A percentile compares a stretch with the other conserved stretches of the same genome.
Conservation (phyloP, 2,797 vertebrate species). For the Poeciliopsis paucimaculata region DNA sequence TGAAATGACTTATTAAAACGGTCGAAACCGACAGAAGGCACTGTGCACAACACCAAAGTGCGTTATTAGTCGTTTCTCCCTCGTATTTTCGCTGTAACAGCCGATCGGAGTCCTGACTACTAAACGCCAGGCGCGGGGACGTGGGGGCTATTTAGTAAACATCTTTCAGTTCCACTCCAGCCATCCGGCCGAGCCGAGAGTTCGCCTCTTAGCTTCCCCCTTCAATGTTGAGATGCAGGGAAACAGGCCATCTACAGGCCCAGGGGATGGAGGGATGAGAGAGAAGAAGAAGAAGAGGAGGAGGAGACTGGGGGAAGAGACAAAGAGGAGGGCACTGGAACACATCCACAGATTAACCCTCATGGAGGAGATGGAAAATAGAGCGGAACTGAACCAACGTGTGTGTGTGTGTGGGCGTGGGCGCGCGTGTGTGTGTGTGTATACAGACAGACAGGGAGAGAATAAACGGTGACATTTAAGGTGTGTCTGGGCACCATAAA, state of each 20-base stretch:
- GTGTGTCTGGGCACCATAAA: conserved; percentile 40
- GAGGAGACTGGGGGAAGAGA: conserved; percentile 20
- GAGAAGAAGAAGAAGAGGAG: conserved; percentile 45
- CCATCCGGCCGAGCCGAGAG: conserved; percentile 49
- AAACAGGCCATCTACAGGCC: conserved; percentile 66
- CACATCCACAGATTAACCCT: conserved; percentile 80
- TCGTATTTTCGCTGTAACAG: conserved; percentile 52
- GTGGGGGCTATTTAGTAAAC: conserved; percentile 77
- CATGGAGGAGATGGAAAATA: conserved; percentile 77
- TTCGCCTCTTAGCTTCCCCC: conserved; percentile 60
- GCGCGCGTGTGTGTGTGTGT: conserved; percentile 25
- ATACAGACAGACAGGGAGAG: conserved; percentile 21
- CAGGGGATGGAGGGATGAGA: conserved; percentile 72
- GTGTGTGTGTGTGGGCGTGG: conserved; percentile 16
- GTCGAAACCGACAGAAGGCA: conserved; percentile 32
- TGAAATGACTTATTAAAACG: conserved; percentile 44
- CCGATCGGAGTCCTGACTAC: conserved; percentile 67
- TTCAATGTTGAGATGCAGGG: conserved; percentile 64
- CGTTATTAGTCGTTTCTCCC: conserved; percentile 43
- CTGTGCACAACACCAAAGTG: conserved; percentile 21
- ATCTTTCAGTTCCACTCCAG: conserved; percentile 68
- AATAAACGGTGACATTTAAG: conserved; percentile 46
- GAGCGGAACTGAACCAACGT: conserved; percentile 71
- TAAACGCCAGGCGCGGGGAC: conserved; percentile 69
- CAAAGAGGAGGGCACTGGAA: conserved; percentile 75